phyloP scores from a whole-genome alignment of 2,797 vertebrate species.

The Staurois parvus region DNA sequence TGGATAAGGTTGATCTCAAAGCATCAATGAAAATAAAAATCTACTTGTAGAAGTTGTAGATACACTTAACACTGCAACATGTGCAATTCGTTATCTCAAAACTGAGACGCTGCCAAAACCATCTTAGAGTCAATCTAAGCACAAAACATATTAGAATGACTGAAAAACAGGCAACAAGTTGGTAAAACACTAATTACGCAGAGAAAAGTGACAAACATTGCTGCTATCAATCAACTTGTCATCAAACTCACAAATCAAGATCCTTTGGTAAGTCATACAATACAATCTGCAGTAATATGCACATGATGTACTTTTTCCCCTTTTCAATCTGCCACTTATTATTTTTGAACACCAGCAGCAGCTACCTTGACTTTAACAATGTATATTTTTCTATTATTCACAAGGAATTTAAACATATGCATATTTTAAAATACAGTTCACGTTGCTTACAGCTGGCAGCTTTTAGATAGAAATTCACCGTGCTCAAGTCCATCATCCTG shows the following conservation, averaged over 20 bases:
- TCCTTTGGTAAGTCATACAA: neutral
- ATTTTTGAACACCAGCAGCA: neutral
- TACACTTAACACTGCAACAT: neutral
- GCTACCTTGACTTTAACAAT: neutral
- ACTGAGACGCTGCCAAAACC: neutral
- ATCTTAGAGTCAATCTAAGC: neutral
- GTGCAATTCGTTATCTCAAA: neutral
- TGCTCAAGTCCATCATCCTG: neutral
- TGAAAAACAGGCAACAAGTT: slow-evolving; percentile 6
- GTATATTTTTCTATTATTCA: neutral
- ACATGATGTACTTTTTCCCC: neutral
- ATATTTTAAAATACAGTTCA: neutral
- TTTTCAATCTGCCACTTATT: neutral
- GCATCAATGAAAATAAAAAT: neutral
- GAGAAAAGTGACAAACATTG: neutral
- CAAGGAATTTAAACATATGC: neutral
- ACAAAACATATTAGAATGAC: neutral
- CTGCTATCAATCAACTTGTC: slow-evolving; percentile 2
- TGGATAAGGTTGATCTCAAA: neutral
- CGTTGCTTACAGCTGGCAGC: neutral
- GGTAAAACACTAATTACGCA: slow-evolving; percentile 5
- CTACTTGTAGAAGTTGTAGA: neutral
- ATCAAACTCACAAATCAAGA: neutral
- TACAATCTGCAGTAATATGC: neutral
- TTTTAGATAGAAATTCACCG: neutral